A percentile compares a stretch with the other conserved stretches of the same genome.
Conservation (phyloP, 1,140 invertebrate genomes). For the Trialeurodes vaporariorum region DNA sequence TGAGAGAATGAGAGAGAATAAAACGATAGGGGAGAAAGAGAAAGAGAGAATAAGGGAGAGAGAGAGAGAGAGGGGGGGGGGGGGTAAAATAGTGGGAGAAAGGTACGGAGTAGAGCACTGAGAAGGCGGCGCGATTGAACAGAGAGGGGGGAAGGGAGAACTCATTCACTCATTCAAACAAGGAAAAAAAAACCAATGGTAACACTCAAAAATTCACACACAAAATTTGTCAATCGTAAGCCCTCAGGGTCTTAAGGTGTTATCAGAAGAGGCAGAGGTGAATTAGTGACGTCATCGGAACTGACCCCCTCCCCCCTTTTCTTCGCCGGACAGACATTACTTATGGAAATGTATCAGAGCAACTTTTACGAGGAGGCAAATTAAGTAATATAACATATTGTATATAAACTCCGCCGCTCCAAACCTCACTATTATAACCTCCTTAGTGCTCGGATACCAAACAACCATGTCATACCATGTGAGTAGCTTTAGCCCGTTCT, state of each 20-base stretch:
- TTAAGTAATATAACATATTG: background rate
- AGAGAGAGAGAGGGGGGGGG: too few relatives aligned
- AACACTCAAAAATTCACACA: too few relatives aligned
- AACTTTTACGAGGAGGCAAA: background rate
- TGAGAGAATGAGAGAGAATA: too few relatives aligned
- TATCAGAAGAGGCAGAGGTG: background rate
- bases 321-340: background rate
- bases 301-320: background rate
- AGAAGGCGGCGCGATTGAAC: background rate
- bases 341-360: background rate
- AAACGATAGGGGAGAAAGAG: too few relatives aligned
- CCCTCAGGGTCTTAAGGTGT: background rate
- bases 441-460: background rate
- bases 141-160: background rate
- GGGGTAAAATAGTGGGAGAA: too few relatives aligned
- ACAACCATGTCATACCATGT: background rate
- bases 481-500: too few relatives aligned
- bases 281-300: background rate
- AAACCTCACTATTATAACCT: background rate
- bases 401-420: background rate
- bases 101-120: too few relatives aligned
- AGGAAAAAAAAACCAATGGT: too few relatives aligned
- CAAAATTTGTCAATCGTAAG: background rate
- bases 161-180: background rate
- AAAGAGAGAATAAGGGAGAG: too few relatives aligned